Percentiles rank a stretch among this genome's conserved stretches.
These are phyloP conservation scores for Druon quercuslanigerum DNA, from an alignment of 1,140 invertebrate species.

Conservation along the genomic window DNA sequence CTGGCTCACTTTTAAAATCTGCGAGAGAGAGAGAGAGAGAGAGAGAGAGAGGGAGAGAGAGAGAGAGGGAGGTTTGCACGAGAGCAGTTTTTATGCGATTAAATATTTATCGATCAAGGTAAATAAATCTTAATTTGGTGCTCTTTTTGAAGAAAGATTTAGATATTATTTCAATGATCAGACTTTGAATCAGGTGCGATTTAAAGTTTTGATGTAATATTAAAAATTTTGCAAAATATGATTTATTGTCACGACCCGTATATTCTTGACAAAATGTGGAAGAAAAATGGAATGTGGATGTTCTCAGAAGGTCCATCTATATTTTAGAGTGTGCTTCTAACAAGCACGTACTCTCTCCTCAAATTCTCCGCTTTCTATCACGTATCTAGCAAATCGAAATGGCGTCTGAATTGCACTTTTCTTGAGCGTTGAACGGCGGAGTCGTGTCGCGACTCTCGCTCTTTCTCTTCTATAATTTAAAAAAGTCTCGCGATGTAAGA, in stretches of 20 bases:
- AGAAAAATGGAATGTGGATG: background rate
- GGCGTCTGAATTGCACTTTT: constrained; percentile 20
- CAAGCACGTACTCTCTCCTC: background rate
- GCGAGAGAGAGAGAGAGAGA: background rate
- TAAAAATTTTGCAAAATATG: background rate
- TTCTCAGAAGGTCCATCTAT: background rate
- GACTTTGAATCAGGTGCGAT: too few relatives aligned
- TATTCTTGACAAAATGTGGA: background rate
- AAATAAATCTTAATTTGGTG: too few relatives aligned
- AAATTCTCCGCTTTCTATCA: background rate
- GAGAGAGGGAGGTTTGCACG: background rate
- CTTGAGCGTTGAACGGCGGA: constrained; percentile 20
- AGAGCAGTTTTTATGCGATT: too few relatives aligned
- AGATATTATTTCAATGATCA: too few relatives aligned
- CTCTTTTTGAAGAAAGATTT: too few relatives aligned
- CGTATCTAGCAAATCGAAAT: constrained; percentile 11
- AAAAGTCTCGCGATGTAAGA: background rate
- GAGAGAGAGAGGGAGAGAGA: background rate
- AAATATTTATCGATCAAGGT: too few relatives aligned
- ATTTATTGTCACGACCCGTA: constrained; percentile 10
- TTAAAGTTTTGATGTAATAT: too few relatives aligned
- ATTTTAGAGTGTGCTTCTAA: background rate
- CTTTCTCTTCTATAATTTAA: constrained; percentile 11
- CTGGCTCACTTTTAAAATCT: background rate
- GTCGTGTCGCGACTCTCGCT: background rate